Percentiles rank a stretch among this genome's conserved stretches.
These are phyloP conservation scores for Tauraco erythrolophus DNA, from an alignment of 2,113 vertebrate genomes.

Conservation along the genomic window DNA sequence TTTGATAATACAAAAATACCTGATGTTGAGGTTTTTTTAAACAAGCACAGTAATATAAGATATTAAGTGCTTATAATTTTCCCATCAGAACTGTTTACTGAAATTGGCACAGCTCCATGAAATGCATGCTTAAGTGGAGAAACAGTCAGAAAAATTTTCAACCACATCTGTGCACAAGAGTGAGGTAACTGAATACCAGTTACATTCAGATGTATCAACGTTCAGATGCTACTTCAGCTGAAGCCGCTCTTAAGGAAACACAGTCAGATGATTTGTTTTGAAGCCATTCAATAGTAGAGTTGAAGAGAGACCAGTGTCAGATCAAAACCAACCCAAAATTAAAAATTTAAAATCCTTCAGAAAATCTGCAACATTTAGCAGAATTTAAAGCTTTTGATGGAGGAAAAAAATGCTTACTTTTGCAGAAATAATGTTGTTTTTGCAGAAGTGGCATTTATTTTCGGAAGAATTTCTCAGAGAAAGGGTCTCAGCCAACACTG, in stretches of 20 bases:
- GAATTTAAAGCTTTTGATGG: slow-evolving; percentile 16
- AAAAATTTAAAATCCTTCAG: slow-evolving; percentile 3
- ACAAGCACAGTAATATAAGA: background rate
- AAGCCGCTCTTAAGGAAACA: background rate
- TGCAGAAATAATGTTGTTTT: background rate
- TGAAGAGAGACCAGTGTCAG: background rate
- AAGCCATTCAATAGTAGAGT: background rate
- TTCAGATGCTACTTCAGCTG: background rate
- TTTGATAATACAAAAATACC: background rate
- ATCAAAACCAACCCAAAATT: slow-evolving; percentile 21
- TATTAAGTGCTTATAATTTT: background rate
- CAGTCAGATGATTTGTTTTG: background rate
- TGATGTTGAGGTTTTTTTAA: background rate
- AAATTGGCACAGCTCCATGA: background rate
- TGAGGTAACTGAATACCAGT: background rate
- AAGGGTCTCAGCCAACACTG: background rate
- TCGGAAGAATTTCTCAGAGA: background rate
- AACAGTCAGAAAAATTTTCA: background rate
- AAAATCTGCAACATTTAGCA: slow-evolving; percentile 16
- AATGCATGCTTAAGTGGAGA: background rate
- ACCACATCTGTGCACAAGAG: background rate
- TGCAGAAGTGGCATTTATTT: background rate
- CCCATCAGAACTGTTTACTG: background rate
- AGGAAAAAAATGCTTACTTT: background rate
- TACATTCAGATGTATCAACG: background rate